These are phyloP conservation scores for Himantopus leucocephalus DNA, from an alignment of 2,113 vertebrate species.

Conservation along the genomic window DNA sequence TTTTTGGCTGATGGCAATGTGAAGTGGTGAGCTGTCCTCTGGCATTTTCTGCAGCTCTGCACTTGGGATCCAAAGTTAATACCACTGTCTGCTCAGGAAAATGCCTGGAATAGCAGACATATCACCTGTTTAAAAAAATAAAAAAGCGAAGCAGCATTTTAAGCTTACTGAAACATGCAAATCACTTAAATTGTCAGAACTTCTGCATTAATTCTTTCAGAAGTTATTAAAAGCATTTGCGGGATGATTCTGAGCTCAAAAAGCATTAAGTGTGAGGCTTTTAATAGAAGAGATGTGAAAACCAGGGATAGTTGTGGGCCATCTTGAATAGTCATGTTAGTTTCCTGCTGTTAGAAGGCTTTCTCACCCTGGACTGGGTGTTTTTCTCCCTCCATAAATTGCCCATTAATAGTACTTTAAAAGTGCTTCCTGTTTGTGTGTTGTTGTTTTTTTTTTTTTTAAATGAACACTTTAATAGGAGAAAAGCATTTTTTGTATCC, in stretches of 20 bases:
- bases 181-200: not conserved
- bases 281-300: not conserved
- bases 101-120: not conserved
- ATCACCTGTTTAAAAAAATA: not conserved
- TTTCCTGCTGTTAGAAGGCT: not conserved
- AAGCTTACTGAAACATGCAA: not conserved
- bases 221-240: not conserved
- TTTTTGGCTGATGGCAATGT: fast-evolving
- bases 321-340: not conserved
- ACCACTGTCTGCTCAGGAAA: not conserved
- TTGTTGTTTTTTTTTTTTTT: not conserved
- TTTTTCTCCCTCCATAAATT: not conserved
- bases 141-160: not conserved
- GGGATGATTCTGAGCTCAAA: not conserved
- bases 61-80: not conserved
- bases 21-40: not conserved
- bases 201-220: not conserved
- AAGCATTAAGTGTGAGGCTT: not conserved
- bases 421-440: not conserved
- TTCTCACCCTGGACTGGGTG: not conserved
- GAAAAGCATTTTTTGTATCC: fast-evolving
- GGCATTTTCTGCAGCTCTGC: not conserved
- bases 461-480: not conserved
- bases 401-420: not conserved
- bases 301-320: not conserved